Conservation (phyloP, 2,113 vertebrate genomes). For the Hemicordylus capensis region DNA sequence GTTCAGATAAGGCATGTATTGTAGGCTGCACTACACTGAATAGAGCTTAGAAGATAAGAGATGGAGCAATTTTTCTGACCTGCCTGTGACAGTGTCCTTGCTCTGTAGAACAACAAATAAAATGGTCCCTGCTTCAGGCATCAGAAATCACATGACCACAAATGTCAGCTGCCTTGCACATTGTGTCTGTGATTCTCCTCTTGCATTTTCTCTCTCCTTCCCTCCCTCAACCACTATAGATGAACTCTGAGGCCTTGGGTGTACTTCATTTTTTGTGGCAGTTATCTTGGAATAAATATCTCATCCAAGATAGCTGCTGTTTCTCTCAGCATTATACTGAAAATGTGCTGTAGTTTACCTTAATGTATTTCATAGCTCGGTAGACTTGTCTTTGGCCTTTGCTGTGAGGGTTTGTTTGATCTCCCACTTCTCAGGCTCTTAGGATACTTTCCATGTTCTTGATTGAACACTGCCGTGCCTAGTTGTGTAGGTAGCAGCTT, state of each 20-base stretch:
- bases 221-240: no score
- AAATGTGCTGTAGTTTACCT: not conserved
- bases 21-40: not conserved
- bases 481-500: not conserved
- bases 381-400: not conserved
- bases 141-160: not conserved
- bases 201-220: not conserved
- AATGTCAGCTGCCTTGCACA: not conserved
- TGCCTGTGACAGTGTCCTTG: not conserved
- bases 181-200: not conserved
- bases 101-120: not conserved
- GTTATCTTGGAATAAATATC: not conserved
- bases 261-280: not conserved
- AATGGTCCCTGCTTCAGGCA: not conserved
- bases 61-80: not conserved
- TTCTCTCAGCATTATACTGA: not conserved
- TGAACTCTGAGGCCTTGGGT: no score
- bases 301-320: not conserved
- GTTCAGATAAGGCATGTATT: accelerated
- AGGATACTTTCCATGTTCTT: no score
- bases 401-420: not conserved
- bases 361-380: not conserved
- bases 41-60: not conserved
- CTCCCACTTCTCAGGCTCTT: not conserved
- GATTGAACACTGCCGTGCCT: no score